Evolutionary conservation across 2,888 invertebrate genomes (phyloP).

Genomic region (Andrena bicolor): DNA sequence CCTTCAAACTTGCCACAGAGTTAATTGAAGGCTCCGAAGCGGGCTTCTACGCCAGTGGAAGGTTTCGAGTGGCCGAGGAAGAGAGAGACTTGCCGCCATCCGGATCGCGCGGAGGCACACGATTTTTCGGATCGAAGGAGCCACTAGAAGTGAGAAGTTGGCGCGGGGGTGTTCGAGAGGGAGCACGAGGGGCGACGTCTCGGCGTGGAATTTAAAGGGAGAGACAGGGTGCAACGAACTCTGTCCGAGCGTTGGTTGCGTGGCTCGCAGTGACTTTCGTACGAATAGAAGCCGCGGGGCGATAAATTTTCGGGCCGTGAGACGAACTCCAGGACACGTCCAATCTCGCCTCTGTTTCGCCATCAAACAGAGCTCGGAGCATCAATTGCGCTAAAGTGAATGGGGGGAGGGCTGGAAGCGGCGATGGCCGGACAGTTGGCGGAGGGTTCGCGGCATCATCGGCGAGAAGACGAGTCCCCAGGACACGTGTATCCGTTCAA

Average conservation of each 20-base stretch:
- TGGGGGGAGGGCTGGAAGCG: background rate
- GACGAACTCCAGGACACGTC: background rate
- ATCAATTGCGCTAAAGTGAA: background rate
- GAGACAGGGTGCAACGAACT: slow-evolving; percentile 74
- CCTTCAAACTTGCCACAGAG: slow-evolving; percentile 2
- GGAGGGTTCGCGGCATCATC: background rate
- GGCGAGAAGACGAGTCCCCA: slow-evolving; percentile 23
- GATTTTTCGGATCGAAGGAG: slow-evolving; percentile 74
- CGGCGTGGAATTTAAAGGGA: slow-evolving; percentile 60
- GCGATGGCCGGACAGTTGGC: background rate
- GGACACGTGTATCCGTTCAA: slow-evolving; percentile 69
- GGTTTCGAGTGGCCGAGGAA: slow-evolving; percentile 47
- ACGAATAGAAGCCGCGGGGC: slow-evolving; percentile 7
- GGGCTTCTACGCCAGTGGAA: slow-evolving; percentile 15
- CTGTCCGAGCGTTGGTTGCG: slow-evolving; percentile 16
- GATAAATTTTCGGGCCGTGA: slow-evolving; percentile 36
- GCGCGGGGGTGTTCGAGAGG: slow-evolving; percentile 64
- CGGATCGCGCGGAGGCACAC: slow-evolving; percentile 32
- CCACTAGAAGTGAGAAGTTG: slow-evolving; percentile 72
- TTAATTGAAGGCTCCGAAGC: slow-evolving; percentile 34
- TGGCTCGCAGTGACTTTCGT: slow-evolving; percentile 44
- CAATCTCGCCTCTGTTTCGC: background rate
- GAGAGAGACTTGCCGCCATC: slow-evolving; percentile 41
- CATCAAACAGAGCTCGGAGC: too few species aligned
- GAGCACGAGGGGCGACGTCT: slow-evolving; percentile 36